Percentiles rank a stretch among this genome's conserved stretches.
Conservation (phyloP, 2,113 vertebrate species). For the Bubo bubo region DNA sequence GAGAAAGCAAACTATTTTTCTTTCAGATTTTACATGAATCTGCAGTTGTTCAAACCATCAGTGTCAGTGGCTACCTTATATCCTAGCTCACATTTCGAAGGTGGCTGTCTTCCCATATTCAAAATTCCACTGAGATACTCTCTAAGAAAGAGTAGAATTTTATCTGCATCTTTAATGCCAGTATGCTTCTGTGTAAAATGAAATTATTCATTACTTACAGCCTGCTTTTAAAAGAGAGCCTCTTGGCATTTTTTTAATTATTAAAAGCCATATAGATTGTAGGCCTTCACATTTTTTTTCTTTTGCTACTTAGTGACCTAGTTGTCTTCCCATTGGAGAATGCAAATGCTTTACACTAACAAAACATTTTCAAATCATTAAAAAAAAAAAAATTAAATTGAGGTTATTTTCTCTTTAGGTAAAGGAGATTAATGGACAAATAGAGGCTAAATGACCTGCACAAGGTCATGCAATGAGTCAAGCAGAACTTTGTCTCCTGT, state of each 20-base stretch:
- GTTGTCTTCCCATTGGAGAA: not conserved
- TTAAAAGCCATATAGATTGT: not conserved
- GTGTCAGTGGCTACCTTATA: conserved; percentile 60
- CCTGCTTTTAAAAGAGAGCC: not conserved
- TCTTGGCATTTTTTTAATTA: not conserved
- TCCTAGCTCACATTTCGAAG: conserved; percentile 59
- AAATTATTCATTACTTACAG: not conserved
- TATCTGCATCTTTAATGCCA: not conserved
- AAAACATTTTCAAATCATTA: not conserved
- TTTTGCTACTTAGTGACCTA: not conserved
- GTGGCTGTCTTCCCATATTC: not conserved
- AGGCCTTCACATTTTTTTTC: not conserved
- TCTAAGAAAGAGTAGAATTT: conserved; percentile 33
- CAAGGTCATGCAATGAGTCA: conserved; percentile 28
- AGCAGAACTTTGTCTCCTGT: not conserved
- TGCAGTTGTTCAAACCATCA: conserved; percentile 75
- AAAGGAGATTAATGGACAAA: not conserved
- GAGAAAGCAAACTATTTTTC: not conserved
- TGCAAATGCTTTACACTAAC: not conserved
- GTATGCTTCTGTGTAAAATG: not conserved
- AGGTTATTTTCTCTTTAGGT: not conserved
- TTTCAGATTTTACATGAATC: conserved; percentile 29
- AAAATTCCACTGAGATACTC: conserved; percentile 36
- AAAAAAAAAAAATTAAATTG: no score
- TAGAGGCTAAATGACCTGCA: not conserved